Evolutionary conservation across 1,140 invertebrate species (phyloP).

Genomic region (Mamestra configurata): DNA sequence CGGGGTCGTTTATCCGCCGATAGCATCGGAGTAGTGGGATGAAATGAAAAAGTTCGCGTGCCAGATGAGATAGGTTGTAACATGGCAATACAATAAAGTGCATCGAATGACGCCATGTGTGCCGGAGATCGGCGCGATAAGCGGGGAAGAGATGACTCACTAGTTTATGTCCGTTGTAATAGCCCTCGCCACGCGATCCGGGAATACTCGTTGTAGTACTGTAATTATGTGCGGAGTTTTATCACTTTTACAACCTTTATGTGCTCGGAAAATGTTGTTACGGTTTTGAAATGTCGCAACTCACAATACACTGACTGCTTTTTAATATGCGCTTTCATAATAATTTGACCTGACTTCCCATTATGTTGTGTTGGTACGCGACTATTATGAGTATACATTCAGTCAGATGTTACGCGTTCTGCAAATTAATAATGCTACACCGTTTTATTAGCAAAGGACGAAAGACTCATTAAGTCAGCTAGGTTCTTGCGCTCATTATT

Average conservation of each 20-base stretch:
- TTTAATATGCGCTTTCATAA: constrained; percentile 16
- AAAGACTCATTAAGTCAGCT: constrained; percentile 9
- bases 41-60: constrained; percentile 49
- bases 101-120: constrained; percentile 57
- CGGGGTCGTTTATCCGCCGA: constrained; percentile 41
- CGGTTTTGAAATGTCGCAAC: not conserved
- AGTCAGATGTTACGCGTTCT: not conserved
- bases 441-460: constrained; percentile 18
- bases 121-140: constrained; percentile 51
- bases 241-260: constrained; percentile 40
- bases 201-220: constrained; percentile 33
- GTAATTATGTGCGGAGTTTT: constrained; percentile 28
- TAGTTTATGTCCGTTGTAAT: constrained; percentile 53
- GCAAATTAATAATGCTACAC: not conserved
- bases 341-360: not conserved
- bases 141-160: constrained; percentile 56
- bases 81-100: constrained; percentile 57
- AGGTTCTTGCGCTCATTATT: constrained; percentile 1
- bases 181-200: constrained; percentile 55
- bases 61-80: constrained; percentile 42
- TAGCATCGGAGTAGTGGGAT: constrained; percentile 43
- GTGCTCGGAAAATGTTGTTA: constrained; percentile 1
- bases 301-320: not conserved
- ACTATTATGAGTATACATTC: not conserved
- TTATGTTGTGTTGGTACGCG: not conserved